Evolutionary conservation across 2,888 invertebrate genomes (phyloP).

Genomic region (Amphipyra berbera): DNA sequence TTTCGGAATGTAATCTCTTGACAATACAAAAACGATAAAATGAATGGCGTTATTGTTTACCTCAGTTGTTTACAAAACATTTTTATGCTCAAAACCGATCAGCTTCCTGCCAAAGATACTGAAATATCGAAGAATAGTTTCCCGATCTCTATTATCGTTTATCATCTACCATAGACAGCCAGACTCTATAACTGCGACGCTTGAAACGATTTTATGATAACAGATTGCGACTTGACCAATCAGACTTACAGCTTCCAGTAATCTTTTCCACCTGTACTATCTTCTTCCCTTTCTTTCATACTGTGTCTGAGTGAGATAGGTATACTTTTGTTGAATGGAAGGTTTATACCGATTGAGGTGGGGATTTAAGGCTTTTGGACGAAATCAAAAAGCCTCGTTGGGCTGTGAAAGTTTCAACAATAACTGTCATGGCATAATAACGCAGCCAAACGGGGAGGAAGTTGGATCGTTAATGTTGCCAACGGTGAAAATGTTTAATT

Average conservation of each 20-base stretch:
- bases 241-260: slow-evolving; percentile 43
- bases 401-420: slow-evolving; percentile 65
- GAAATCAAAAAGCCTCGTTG: slow-evolving; percentile 61
- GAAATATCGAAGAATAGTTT: slow-evolving; percentile 39
- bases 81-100: slow-evolving; percentile 29
- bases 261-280: slow-evolving; percentile 42
- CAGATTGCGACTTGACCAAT: slow-evolving; percentile 49
- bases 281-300: slow-evolving; percentile 13
- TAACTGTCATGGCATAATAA: slow-evolving; percentile 71
- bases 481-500: slow-evolving; percentile 56
- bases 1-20: slow-evolving; percentile 21
- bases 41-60: slow-evolving; percentile 6
- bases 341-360: slow-evolving; percentile 34
- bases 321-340: slow-evolving; percentile 33
- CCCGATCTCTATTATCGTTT: slow-evolving; percentile 40
- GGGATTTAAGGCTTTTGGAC: slow-evolving; percentile 41
- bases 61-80: slow-evolving; percentile 19
- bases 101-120: slow-evolving; percentile 28
- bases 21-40: slow-evolving; percentile 7
- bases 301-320: slow-evolving; percentile 18
- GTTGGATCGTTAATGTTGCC: slow-evolving; percentile 57
- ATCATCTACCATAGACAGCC: slow-evolving; percentile 38
- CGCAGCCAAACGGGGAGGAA: slow-evolving; percentile 49
- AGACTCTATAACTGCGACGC: slow-evolving; percentile 40
- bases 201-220: slow-evolving; percentile 36